Percentiles rank a stretch among this genome's conserved stretches.
Conservation (phyloP, 64 coral and sea anemone genomes). For the Stichodactyla helianthus region DNA sequence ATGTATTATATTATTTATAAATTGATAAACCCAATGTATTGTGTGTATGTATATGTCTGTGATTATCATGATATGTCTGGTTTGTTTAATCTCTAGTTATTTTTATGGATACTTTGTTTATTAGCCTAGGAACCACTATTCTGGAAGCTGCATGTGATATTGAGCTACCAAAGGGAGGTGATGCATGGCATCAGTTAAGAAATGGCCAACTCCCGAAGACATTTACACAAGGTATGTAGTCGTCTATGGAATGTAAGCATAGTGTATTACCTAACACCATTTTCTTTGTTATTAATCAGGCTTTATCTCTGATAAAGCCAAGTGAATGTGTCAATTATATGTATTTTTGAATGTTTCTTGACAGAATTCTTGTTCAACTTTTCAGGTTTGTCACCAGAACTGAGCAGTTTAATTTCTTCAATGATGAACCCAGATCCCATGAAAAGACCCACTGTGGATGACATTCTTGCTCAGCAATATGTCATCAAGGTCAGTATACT, state of each 20-base stretch:
- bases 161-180: conserved; percentile 82
- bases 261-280: too few species aligned
- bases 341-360: neutral
- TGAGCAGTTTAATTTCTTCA: conserved; percentile 63
- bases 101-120: neutral
- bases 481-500: conserved; percentile 51
- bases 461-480: conserved; percentile 63
- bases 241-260: too few species aligned
- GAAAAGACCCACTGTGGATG: conserved; percentile 84
- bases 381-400: conserved; percentile 76
- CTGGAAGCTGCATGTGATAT: conserved; percentile 90
- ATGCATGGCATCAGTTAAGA: conserved; percentile 93
- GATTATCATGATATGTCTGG: too few species aligned
- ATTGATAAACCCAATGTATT: too few species aligned
- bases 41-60: too few species aligned
- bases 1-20: too few species aligned
- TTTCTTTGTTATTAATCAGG: too few species aligned
- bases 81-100: too few species aligned
- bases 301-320: too few species aligned
- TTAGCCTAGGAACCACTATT: conserved; percentile 84
- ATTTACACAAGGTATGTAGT: conserved; percentile 77
- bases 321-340: neutral
- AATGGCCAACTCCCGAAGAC: conserved; percentile 67
- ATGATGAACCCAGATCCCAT: conserved; percentile 82
- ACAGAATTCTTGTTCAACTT: neutral